Evolutionary conservation across 2,113 vertebrate genomes (phyloP).

Genomic region (Garra rufa): DNA sequence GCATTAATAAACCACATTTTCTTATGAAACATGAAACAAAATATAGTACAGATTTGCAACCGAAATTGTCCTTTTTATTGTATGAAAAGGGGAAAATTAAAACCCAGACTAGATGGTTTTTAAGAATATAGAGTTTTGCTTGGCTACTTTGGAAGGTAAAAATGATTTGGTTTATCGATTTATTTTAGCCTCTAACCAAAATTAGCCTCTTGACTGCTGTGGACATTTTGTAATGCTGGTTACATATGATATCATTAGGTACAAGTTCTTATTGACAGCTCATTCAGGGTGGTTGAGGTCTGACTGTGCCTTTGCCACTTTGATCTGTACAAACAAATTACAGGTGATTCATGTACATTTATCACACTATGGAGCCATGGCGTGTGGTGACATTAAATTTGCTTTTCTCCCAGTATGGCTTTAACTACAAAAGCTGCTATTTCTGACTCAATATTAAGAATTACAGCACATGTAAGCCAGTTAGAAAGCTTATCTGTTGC

Average conservation of each 20-base stretch:
- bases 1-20: not conserved
- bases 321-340: constrained; percentile 2
- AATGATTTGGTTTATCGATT: not conserved
- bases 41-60: too few species aligned
- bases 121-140: not conserved
- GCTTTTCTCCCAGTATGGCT: not conserved
- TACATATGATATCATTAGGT: not conserved
- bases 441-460: not conserved
- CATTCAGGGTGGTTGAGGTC: not conserved
- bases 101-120: not conserved
- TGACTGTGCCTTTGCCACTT: not conserved
- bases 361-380: not conserved
- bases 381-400: not conserved
- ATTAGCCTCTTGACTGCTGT: not conserved
- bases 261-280: constrained; percentile 11
- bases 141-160: not conserved
- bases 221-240: not conserved
- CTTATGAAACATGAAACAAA: too few species aligned
- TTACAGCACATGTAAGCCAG: not conserved
- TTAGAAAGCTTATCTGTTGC: not conserved
- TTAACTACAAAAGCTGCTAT: not conserved
- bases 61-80: too few species aligned
- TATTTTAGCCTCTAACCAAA: not conserved
- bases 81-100: too few species aligned
- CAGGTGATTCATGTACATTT: not conserved